Evolutionary conservation across 2,113 vertebrate species (phyloP).

Genomic region (Tragelaphus strepsiceros): DNA sequence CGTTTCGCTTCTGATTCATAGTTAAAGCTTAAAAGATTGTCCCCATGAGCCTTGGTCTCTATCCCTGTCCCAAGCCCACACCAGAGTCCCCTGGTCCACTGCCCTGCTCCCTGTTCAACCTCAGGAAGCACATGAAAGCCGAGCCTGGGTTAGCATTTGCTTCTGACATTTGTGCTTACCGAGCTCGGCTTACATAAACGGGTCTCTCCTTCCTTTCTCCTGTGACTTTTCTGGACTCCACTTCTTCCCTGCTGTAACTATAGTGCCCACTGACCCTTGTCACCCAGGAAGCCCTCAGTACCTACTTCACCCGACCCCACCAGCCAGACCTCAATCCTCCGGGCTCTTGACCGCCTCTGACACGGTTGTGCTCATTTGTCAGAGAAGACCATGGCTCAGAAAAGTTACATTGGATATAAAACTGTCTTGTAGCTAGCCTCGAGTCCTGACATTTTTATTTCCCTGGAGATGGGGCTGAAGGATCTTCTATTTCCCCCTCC

Average conservation of each 20-base stretch:
- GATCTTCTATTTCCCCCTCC: neutral
- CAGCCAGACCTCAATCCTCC: neutral
- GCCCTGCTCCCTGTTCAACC: neutral
- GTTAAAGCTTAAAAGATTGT: neutral
- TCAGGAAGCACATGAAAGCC: neutral
- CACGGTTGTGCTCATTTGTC: neutral
- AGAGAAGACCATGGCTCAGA: neutral
- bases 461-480: neutral
- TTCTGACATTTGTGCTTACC: neutral
- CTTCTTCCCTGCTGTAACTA: neutral
- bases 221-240: neutral
- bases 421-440: neutral
- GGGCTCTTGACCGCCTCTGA: neutral
- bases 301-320: neutral
- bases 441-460: neutral
- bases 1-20: neutral
- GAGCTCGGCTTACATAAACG: neutral
- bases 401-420: conserved; percentile 31
- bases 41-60: neutral
- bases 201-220: neutral
- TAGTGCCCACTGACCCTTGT: neutral
- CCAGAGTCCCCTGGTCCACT: neutral
- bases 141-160: neutral
- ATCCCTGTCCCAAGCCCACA: neutral
- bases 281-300: neutral